Conservation (phyloP, 2,797 vertebrate species). For the Amazonetta brasiliensis region DNA sequence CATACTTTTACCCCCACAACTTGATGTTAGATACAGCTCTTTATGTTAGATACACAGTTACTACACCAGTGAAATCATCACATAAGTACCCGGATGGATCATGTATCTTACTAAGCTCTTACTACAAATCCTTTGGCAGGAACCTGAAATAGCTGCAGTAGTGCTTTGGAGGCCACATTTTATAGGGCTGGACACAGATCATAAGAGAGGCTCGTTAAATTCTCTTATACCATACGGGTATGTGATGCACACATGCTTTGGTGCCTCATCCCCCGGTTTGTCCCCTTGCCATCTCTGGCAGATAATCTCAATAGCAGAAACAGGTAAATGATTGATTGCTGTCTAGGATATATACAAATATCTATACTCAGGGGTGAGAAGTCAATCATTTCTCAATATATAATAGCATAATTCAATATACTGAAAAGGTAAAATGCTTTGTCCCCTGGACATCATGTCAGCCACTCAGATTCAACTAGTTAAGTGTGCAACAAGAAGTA, state of each 20-base stretch:
- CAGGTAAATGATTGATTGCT: background rate
- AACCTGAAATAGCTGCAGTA: background rate
- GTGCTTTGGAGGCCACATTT: background rate
- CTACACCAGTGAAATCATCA: background rate
- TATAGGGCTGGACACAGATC: background rate
- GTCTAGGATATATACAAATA: background rate
- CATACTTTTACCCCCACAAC: background rate
- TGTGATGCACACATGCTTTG: accelerated
- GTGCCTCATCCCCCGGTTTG: background rate
- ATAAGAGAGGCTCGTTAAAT: background rate
- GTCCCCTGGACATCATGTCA: background rate
- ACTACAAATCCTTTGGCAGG: background rate
- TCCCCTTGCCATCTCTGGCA: background rate
- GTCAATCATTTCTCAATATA: background rate
- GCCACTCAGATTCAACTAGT: background rate
- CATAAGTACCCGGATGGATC: background rate
- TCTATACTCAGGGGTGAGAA: background rate
- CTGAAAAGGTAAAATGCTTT: background rate
- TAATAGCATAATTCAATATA: background rate
- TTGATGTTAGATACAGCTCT: background rate
- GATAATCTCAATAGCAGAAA: background rate
- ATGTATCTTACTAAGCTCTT: background rate
- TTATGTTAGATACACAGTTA: background rate
- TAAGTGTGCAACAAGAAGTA: background rate
- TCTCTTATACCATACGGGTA: background rate